Base-by-base conservation (phyloP, 2,797 vertebrate genomes). In the Onychomys leucogaster region DNA sequence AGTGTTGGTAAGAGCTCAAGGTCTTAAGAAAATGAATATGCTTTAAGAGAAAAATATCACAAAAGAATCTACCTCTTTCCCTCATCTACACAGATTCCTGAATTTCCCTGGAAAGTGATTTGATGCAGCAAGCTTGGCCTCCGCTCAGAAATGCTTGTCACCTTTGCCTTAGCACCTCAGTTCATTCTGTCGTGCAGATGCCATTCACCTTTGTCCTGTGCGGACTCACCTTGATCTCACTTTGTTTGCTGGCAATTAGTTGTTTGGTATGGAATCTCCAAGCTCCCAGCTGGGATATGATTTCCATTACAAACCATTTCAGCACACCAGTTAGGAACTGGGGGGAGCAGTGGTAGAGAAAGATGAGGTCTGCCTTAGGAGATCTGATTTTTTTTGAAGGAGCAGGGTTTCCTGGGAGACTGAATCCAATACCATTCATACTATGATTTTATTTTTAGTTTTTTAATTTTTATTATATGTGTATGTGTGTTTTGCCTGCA, bases 11-110 rank as follows among this genome's bases (percentile, higher is more conserved):
- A 49, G 41, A 96, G 87, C 91, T 82, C 90, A 84, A 41, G 73
- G 41, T 1, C 89, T 96, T 97, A 55, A 87, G 77, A 95, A 96
- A 89, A 96, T 41, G 37, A 69, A 94, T 86, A 89, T 49, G 14
- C n/a, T 65, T 8, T 59, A 88, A 85, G 49, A 83, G 95, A 95
- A 78, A 75, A 89, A 80, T 52, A 19, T 23, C 49, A 11, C 52
- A 46, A 57, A 91, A 81, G 27, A 76, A 63, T 86, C 16, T 90
- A 3, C 27, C 29, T 23, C 2, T 67, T 43, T 76, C 43, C 17
- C 43, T 14, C 4, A 4, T 71, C 46, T 49, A 29, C 19, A 29
- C 67, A 19, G 19, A 13, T 78, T 14, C 59, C 41, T 43, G 46
- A 78, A 71, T 95, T 87, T 91, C 77, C 69, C 69, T 86, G 29